These are phyloP conservation scores for Nomada fucata DNA, from an alignment of 2,888 invertebrate genomes.

Conservation along the genomic window DNA sequence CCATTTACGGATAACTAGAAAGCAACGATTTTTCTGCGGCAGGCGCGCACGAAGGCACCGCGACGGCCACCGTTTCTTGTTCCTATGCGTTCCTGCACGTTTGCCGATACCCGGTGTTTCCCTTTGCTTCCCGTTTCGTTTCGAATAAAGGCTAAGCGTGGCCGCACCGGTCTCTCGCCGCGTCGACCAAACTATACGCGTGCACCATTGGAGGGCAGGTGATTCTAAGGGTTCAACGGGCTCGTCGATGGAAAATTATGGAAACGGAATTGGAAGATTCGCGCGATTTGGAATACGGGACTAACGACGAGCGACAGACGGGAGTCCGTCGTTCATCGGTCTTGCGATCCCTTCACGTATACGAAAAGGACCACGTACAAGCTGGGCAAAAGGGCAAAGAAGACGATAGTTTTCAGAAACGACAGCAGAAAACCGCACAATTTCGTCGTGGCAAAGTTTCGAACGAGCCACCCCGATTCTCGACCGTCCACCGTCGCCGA, in stretches of 20 bases:
- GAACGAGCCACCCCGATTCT: background rate
- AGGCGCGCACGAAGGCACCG: conserved; percentile 11
- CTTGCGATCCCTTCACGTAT: conserved; percentile 58
- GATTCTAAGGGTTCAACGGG: no score
- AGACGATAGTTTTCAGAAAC: conserved; percentile 70
- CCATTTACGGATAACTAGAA: conserved; percentile 37
- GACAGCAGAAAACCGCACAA: conserved; percentile 9
- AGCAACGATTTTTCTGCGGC: conserved; percentile 27
- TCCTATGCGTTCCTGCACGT: background rate
- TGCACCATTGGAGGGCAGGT: no score
- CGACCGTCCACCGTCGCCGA: background rate
- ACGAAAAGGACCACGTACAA: conserved; percentile 73
- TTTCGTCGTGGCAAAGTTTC: background rate
- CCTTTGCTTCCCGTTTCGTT: no score
- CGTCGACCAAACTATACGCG: background rate
- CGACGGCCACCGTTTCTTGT: conserved; percentile 17
- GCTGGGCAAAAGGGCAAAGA: conserved; percentile 73
- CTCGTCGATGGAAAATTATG: background rate
- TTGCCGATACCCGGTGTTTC: background rate
- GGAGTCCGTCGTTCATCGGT: background rate
- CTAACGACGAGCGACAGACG: background rate
- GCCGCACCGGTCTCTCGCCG: background rate
- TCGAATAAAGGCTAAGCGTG: no score
- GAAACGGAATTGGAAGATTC: background rate
- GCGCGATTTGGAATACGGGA: no score